Conservation (phyloP, 2,113 vertebrate genomes). For the Rhabdornis inornatus region DNA sequence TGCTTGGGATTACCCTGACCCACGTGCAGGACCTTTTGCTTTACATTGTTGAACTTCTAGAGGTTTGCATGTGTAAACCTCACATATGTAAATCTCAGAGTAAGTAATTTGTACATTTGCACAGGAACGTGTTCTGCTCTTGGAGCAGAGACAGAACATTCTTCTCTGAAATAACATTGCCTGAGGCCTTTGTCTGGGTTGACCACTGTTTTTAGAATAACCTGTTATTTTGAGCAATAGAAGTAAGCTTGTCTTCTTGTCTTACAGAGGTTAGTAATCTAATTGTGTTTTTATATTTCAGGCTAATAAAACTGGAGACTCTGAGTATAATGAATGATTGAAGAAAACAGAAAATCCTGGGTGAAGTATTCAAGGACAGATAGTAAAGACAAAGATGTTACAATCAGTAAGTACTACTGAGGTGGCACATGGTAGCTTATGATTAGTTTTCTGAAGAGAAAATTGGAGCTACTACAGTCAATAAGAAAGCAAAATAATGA, state of each 20-base stretch:
- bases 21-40: not conserved
- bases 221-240: not conserved
- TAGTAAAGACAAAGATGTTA: not conserved
- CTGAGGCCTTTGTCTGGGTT: not conserved
- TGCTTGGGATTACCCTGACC: not conserved
- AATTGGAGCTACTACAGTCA: not conserved
- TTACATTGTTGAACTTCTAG: not conserved
- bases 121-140: not conserved
- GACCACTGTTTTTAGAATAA: not conserved
- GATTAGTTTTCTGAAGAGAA: not conserved
- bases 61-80: not conserved
- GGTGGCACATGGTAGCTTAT: not conserved
- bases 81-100: not conserved
- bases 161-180: not conserved
- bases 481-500: not conserved
- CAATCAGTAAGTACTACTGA: not conserved
- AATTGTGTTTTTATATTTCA: not conserved
- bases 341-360: not conserved
- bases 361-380: not conserved
- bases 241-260: not conserved
- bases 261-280: not conserved
- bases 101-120: not conserved
- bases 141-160: not conserved
- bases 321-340: not conserved
- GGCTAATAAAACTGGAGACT: not conserved